A percentile compares a stretch with the other conserved stretches of the same genome.
These are phyloP conservation scores for Myotis davidii DNA, from an alignment of 2,113 vertebrate genomes.

Conservation along the genomic window DNA sequence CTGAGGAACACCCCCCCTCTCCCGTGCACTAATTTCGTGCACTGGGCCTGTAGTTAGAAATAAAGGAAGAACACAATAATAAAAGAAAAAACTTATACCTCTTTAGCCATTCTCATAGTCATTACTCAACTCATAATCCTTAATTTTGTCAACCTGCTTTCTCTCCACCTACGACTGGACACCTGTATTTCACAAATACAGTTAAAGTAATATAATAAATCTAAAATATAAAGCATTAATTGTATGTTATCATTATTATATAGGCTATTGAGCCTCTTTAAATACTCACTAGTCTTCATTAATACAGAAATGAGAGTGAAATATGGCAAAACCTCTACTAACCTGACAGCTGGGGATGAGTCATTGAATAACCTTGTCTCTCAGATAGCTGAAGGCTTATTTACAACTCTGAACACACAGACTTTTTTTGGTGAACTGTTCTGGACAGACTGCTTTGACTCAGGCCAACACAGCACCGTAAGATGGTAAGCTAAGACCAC, in stretches of 20 bases:
- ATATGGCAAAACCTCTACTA: slow-evolving; percentile 24
- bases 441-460: background rate
- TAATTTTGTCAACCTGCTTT: background rate
- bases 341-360: background rate
- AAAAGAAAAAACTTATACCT: background rate
- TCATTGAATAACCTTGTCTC: background rate
- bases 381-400: slow-evolving; percentile 15
- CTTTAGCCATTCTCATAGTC: slow-evolving; percentile 15
- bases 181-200: slow-evolving; percentile 29
- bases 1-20: too few species aligned
- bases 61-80: background rate
- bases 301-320: slow-evolving; percentile 49
- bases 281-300: slow-evolving; percentile 37
- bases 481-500: background rate
- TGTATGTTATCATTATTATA: background rate
- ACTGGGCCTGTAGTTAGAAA: background rate
- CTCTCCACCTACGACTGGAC: background rate
- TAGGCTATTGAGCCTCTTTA: background rate
- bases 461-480: background rate
- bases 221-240: slow-evolving; percentile 15
- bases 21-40: too few species aligned
- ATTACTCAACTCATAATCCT: background rate
- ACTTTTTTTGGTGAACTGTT: slow-evolving; percentile 1
- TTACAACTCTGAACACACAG: background rate
- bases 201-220: slow-evolving; percentile 30